Conservation (phyloP, 2,113 vertebrate species). For the Poicephalus meyeri region DNA sequence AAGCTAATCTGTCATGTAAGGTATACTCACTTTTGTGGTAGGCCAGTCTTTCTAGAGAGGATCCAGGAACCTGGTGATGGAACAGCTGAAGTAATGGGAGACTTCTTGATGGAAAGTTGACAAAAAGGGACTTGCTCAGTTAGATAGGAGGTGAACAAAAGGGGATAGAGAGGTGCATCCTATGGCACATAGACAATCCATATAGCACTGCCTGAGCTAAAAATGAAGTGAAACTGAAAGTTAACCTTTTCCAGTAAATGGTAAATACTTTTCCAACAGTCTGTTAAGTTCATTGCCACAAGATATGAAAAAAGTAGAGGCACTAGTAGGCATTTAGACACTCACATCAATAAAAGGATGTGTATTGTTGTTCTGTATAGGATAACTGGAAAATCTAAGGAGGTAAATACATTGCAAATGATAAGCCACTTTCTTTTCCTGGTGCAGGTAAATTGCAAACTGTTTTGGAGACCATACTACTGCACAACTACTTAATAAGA, state of each 20-base stretch:
- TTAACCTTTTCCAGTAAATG: neutral
- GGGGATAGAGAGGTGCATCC: neutral
- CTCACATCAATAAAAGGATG: neutral
- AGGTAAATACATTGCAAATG: neutral
- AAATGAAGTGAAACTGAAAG: conserved; percentile 30
- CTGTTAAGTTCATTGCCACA: neutral
- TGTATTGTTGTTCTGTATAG: neutral
- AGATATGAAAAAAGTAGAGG: neutral
- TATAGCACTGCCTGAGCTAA: neutral
- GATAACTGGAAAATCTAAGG: neutral
- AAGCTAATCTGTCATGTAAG: neutral
- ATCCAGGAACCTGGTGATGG: neutral
- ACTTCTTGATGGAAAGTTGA: neutral
- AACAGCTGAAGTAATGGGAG: neutral
- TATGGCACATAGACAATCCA: neutral
- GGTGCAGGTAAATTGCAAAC: neutral
- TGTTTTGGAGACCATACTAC: neutral
- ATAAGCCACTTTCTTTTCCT: neutral
- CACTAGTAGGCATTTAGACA: neutral
- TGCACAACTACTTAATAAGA: neutral
- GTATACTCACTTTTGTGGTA: neutral
- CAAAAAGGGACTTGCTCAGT: neutral
- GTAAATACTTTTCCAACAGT: neutral
- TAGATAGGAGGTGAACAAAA: neutral
- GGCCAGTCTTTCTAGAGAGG: neutral